These are phyloP conservation scores for Platanista minor DNA, from an alignment of 2,113 vertebrate genomes.

Conservation along the genomic window DNA sequence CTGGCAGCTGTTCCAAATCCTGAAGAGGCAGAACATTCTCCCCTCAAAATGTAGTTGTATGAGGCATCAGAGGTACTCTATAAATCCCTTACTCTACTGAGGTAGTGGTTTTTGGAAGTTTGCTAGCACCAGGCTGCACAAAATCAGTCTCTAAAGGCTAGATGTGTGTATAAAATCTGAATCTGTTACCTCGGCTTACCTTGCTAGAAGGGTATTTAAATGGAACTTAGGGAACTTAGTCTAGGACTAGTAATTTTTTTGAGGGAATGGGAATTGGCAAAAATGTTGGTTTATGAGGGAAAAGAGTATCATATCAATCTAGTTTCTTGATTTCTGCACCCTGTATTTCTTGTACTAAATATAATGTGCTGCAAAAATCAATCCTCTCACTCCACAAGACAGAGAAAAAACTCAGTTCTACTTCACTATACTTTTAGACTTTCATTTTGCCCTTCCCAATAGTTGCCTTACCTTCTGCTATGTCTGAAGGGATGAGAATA, in stretches of 20 bases:
- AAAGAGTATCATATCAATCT: not conserved
- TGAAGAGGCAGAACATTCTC: not conserved
- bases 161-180: not conserved
- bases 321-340: not conserved
- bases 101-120: not conserved
- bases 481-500: not conserved
- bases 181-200: not conserved
- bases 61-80: not conserved
- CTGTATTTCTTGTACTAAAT: not conserved
- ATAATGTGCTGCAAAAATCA: not conserved
- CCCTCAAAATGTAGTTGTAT: not conserved
- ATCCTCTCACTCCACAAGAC: not conserved
- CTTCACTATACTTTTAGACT: not conserved
- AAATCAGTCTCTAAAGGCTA: not conserved
- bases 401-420: not conserved
- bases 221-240: not conserved
- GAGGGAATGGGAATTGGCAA: not conserved
- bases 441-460: not conserved
- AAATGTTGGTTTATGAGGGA: not conserved
- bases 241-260: not conserved
- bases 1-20: not conserved
- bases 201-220: not conserved
- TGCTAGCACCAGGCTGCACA: not conserved
- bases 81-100: not conserved
- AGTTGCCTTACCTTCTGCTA: not conserved